These are phyloP conservation scores for Mycteria americana DNA, from an alignment of 2,797 vertebrate species.

Conservation along the genomic window DNA sequence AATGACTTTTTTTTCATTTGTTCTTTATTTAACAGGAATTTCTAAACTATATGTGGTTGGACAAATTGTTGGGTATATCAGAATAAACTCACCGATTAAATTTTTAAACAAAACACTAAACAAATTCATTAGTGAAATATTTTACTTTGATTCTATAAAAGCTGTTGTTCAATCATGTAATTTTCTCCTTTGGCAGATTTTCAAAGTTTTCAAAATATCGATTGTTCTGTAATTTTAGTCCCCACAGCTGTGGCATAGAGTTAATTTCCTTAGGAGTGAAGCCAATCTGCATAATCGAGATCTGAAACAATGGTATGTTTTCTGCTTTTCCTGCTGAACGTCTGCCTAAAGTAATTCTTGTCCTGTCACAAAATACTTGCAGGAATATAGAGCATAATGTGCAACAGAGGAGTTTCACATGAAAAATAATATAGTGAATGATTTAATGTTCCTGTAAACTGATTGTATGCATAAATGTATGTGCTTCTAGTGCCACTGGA, in stretches of 20 bases:
- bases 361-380: neutral
- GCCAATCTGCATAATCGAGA: slow-evolving; percentile 70
- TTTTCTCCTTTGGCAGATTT: slow-evolving; percentile 76
- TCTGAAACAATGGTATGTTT: slow-evolving; percentile 60
- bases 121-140: slow-evolving; percentile 53
- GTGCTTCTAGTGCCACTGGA: neutral
- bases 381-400: neutral
- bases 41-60: neutral
- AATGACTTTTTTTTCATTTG: neutral
- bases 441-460: neutral
- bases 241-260: slow-evolving; percentile 67
- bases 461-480: neutral
- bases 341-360: slow-evolving; percentile 28
- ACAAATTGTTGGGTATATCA: neutral
- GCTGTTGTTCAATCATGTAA: slow-evolving; percentile 65
- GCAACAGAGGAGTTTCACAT: neutral
- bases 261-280: slow-evolving; percentile 69
- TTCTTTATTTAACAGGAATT: neutral
- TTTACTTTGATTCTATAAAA: slow-evolving; percentile 59
- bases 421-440: neutral
- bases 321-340: neutral
- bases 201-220: slow-evolving; percentile 74
- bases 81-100: neutral
- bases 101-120: slow-evolving; percentile 5
- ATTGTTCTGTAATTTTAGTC: slow-evolving; percentile 68